phyloP scores from a whole-genome alignment of 1,140 invertebrate species.

The Oncopeltus fasciatus region DNA sequence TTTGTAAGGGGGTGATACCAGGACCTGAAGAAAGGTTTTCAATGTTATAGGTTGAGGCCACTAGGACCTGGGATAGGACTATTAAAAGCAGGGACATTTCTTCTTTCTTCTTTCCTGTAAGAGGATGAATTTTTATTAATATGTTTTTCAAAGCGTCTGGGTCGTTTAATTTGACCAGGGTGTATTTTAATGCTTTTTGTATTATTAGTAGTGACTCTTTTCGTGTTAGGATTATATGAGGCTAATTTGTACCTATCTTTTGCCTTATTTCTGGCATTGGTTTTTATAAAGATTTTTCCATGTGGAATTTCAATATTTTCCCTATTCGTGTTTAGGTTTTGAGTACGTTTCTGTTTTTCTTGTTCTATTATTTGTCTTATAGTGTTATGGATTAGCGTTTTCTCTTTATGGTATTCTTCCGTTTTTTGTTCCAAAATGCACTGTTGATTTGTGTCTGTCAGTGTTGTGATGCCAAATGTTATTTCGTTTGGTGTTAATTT shows the following conservation, averaged over 20 bases:
- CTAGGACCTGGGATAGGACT: too few relatives aligned
- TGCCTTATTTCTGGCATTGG: neutral
- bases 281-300: neutral
- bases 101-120: too few relatives aligned
- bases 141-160: too few relatives aligned
- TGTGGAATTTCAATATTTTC: neutral
- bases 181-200: neutral
- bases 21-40: too few relatives aligned
- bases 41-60: too few relatives aligned
- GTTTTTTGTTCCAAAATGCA: neutral
- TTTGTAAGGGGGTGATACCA: too few relatives aligned
- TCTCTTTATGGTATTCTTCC: neutral
- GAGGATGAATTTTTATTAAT: too few relatives aligned
- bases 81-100: too few relatives aligned
- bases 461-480: neutral
- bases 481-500: constrained; percentile 11
- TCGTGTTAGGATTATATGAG: neutral
- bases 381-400: neutral
- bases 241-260: neutral
- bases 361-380: neutral
- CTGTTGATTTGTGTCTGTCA: neutral
- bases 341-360: constrained; percentile 2
- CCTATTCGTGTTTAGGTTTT: neutral
- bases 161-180: too few relatives aligned
- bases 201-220: neutral